These are phyloP conservation scores for Sarcophaga caerulescens DNA, from an alignment of 2,888 invertebrate genomes.

Conservation along the genomic window DNA sequence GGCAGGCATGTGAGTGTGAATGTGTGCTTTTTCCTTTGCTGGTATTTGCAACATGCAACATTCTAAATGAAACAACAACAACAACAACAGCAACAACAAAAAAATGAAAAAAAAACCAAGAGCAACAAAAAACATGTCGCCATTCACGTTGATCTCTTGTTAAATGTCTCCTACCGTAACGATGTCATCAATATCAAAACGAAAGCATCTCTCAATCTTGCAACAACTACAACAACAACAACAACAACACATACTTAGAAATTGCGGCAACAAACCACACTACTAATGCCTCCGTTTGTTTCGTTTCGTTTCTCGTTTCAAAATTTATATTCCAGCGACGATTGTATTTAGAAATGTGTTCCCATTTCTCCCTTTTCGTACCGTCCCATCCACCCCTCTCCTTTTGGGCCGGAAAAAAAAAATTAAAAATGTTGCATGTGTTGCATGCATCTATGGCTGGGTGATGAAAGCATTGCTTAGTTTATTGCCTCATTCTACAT, in stretches of 20 bases:
- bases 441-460: constrained; percentile 1
- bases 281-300: constrained; percentile 3
- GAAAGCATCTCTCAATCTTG: constrained; percentile 66
- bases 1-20: neutral
- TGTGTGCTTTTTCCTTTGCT: neutral
- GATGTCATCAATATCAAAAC: constrained; percentile 71
- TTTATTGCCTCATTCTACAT: too few species aligned
- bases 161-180: constrained; percentile 70
- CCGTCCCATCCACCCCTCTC: neutral
- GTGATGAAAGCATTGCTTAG: neutral
- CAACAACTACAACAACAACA: constrained; percentile 26
- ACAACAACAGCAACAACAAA: constrained; percentile 8
- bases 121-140: constrained; percentile 71
- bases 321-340: constrained; percentile 16
- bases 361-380: too few species aligned
- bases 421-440: constrained; percentile 3
- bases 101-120: too few species aligned
- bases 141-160: constrained; percentile 71
- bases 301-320: constrained; percentile 3
- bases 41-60: constrained; percentile 68
- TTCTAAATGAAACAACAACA: constrained; percentile 65
- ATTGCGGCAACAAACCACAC: constrained; percentile 41
- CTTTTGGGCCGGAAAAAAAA: neutral
- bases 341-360: constrained; percentile 19
- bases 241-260: neutral